Percentiles rank a stretch among this genome's conserved stretches.
Evolutionary conservation across 2,797 vertebrate species (phyloP).

Genomic region (Microhierax caerulescens): DNA sequence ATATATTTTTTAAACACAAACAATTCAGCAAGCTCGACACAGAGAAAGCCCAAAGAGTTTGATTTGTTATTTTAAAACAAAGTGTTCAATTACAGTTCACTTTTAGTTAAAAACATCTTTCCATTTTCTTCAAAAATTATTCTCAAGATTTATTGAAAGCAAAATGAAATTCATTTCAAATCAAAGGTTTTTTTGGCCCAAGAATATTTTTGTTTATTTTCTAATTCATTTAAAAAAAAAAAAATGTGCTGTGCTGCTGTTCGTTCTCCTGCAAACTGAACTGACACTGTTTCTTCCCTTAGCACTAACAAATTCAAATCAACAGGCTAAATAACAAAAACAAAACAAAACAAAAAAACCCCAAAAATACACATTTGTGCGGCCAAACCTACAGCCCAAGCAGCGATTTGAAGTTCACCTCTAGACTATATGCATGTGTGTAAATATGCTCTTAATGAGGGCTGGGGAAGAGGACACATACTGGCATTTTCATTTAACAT

Average conservation of each 20-base stretch:
- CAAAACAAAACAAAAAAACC: no score
- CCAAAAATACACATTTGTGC: not conserved
- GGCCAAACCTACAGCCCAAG: not conserved
- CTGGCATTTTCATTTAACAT: not conserved
- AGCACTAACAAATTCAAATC: not conserved
- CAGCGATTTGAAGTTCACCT: not conserved
- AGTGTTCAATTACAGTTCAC: not conserved
- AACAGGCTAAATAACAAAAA: not conserved
- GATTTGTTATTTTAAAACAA: not conserved
- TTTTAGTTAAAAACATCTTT: not conserved
- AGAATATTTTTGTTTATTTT: not conserved
- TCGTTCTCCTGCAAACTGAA: not conserved
- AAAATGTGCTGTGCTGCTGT: not conserved
- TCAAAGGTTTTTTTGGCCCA: accelerated
- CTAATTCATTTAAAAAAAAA: not conserved
- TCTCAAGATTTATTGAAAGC: not conserved
- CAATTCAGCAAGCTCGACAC: not conserved
- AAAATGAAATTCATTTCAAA: not conserved
- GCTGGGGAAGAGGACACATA: not conserved
- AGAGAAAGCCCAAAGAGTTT: not conserved
- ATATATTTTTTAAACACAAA: not conserved
- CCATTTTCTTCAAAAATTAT: not conserved
- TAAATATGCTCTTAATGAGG: not conserved
- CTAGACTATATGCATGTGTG: not conserved
- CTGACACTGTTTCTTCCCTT: not conserved